A percentile compares a stretch with the other conserved stretches of the same genome.
These are phyloP conservation scores for Onchidella celtica DNA, from an alignment of 2,888 invertebrate genomes.

Conservation along the genomic window DNA sequence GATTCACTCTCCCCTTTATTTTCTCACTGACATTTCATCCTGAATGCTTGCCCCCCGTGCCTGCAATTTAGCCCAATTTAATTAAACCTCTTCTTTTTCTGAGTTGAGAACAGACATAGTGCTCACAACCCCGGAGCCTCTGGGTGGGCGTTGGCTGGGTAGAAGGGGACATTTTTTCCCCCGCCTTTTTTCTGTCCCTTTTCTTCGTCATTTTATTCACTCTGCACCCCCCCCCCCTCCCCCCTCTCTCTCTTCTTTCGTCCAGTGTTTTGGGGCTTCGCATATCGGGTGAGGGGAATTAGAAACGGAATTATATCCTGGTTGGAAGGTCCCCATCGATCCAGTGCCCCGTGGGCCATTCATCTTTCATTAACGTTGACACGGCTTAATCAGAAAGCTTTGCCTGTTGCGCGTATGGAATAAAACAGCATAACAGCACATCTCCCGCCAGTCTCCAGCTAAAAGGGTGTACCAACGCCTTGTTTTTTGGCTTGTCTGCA, in stretches of 20 bases:
- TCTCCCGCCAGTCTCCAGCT: conserved; percentile 16
- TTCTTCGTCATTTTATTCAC: background rate
- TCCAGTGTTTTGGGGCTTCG: conserved; percentile 48
- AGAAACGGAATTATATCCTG: conserved; percentile 56
- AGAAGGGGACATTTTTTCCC: background rate
- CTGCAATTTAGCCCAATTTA: conserved; percentile 51
- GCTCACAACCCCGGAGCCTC: background rate
- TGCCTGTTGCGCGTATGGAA: conserved; percentile 41
- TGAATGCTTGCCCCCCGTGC: background rate
- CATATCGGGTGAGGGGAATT: conserved; percentile 51
- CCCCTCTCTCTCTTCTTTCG: background rate
- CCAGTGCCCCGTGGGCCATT: conserved; percentile 45
- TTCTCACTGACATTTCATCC: conserved; percentile 24
- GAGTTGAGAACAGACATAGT: conserved; percentile 21
- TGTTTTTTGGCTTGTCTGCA: conserved; percentile 34
- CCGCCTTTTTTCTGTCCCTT: background rate
- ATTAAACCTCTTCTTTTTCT: conserved; percentile 46
- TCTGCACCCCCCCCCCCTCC: background rate
- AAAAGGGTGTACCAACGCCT: conserved; percentile 28
- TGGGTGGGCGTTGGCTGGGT: conserved; percentile 4
- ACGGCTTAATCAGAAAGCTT: conserved; percentile 50
- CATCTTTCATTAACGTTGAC: conserved; percentile 56
- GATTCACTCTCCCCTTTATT: conserved; percentile 25
- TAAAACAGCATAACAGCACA: conserved; percentile 41
- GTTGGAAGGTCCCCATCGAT: conserved; percentile 52